Base-by-base conservation (phyloP, 2,797 vertebrate species). In the Sternarchorhynchus goeldii region DNA sequence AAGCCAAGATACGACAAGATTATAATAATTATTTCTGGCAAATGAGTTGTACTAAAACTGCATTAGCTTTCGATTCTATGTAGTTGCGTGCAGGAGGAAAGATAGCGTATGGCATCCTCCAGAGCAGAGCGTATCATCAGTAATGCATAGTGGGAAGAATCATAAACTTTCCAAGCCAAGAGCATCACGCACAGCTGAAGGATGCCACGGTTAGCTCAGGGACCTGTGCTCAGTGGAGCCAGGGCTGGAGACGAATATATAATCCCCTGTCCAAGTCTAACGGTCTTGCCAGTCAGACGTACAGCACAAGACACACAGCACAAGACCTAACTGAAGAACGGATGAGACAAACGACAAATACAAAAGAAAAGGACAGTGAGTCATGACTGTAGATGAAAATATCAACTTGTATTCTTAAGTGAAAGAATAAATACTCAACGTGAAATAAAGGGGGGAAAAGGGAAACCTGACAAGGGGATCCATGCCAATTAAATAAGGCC, bases 201-300 rank as follows among this genome's bases (percentile, higher is more conserved):
- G 75, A 77, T 78, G 80, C 62, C 78, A 82, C 53, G 36, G 72
- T 53, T 70, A 41, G 68, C 32, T 53, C 78, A 67, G 63, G 79
- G 77, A 76, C 78, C 32, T 29, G 62, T 80, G 63, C 58, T 75
- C 71, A 77, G 45, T 56, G 17, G 32, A 74, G 80, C 64, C 77
- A 53, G 80, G 76, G 25, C 63, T 69, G 71, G 56, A 62, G 56
- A 82, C 20, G 32, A 82, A 82, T 80, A 76, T 71, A 79, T 79
- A 75, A 77, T 77, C 57, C 32, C 41, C 66, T 59, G 20, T 58
- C 56, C 73, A 75, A 80, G n/a, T 31, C 60, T 62, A 39, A 68
- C 17, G 39, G 63, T 69, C 53, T 69, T 80, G 75, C 20, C 65
- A 79, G 58, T 73, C 66, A 73, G 67, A 75, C 63, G 76, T 59